phyloP scores from a whole-genome alignment of 2,113 vertebrate genomes.

The Cacatua alba region DNA sequence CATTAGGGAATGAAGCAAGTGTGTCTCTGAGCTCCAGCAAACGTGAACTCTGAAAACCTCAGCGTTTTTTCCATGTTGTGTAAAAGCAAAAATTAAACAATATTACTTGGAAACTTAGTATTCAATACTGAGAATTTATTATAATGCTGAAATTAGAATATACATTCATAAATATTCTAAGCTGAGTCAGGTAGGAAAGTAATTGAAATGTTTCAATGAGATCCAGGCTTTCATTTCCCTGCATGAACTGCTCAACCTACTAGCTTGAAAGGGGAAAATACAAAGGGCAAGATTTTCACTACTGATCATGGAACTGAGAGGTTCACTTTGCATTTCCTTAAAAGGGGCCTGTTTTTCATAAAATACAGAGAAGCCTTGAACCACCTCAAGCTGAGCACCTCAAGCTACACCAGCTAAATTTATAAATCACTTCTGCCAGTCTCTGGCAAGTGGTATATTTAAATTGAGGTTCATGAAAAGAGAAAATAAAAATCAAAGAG shows the following conservation, averaged over 20 bases:
- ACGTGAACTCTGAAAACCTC: neutral
- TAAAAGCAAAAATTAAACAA: neutral
- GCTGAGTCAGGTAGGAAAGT: neutral
- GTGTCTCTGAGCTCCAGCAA: neutral
- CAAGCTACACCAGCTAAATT: neutral
- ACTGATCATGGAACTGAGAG: neutral
- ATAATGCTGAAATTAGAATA: neutral
- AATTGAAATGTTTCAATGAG: conserved; percentile 10
- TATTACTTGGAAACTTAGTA: neutral
- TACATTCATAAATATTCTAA: neutral
- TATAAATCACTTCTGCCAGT: neutral
- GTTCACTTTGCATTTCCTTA: conserved; percentile 16
- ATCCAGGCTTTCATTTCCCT: neutral
- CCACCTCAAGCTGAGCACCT: conserved; percentile 1
- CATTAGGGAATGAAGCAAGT: neutral
- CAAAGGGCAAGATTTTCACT: neutral
- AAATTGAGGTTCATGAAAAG: neutral
- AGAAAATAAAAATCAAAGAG: neutral
- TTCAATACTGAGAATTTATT: neutral
- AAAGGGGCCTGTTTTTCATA: conserved; percentile 23
- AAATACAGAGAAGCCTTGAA: conserved; percentile 7
- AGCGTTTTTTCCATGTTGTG: neutral
- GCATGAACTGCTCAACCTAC: neutral
- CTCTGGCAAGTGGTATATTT: neutral
- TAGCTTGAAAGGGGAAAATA: conserved; percentile 30